Percentiles rank a stretch among this genome's conserved stretches.
Evolutionary conservation across 23 tunicate species (phyloP).

Genomic region (Diplosoma virens): DNA sequence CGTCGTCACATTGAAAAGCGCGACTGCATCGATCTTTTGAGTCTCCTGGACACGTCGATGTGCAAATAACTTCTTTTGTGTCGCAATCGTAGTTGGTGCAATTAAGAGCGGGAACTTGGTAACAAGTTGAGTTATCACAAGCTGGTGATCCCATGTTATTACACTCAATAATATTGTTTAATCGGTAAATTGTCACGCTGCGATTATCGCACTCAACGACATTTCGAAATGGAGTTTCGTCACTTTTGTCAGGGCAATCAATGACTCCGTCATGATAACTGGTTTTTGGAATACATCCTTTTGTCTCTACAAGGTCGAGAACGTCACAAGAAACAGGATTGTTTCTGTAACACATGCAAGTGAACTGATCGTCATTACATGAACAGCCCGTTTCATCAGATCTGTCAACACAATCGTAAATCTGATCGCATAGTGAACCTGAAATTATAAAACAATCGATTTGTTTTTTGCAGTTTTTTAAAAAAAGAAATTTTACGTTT

Average conservation of each 20-base stretch:
- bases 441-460: too few species aligned
- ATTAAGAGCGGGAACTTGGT: not conserved
- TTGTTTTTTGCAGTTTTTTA: too few species aligned
- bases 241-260: not conserved
- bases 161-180: not conserved
- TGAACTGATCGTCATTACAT: not conserved
- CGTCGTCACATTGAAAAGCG: not conserved
- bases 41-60: not conserved
- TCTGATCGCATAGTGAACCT: too few species aligned
- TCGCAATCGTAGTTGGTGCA: not conserved
- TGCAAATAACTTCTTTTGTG: not conserved
- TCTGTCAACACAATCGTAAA: not conserved
- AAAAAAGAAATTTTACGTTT: too few species aligned
- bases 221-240: not conserved
- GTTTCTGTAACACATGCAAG: not conserved
- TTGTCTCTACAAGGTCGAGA: too few species aligned
- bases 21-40: not conserved
- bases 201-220: not conserved
- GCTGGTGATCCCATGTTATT: not conserved
- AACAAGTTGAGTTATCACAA: not conserved
- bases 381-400: not conserved
- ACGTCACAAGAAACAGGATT: not conserved
- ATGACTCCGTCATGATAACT: not conserved
- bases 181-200: not conserved
- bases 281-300: not conserved